Base-by-base conservation (phyloP, 2,888 invertebrate genomes). In the Seira ritae region DNA sequence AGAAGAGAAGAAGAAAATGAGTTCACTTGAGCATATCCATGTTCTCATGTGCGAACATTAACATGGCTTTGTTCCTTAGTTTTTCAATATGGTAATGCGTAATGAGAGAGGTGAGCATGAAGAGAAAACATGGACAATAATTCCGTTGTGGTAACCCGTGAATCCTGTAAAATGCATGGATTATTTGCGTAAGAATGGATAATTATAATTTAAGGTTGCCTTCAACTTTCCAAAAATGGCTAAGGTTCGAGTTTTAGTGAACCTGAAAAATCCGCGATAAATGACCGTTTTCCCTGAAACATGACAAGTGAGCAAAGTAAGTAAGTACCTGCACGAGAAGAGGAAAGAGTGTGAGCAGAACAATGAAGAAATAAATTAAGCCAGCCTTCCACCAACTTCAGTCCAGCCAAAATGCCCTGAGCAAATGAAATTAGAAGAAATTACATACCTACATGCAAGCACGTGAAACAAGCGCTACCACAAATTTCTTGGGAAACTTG, bases 171-270 rank as follows among this genome's bases (percentile, higher is more conserved):
- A n/a, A n/a, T n/a, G n/a, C n/a, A n/a, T n/a, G n/a, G n/a, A 46
- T 65, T 60, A 74, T 66, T 66, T 66, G 74, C 65, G 66, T 66
- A 74, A 74, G 66, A 66, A 74, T 74, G 24, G 46, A 66, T 74
- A 74, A 66, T 66, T 60, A 62, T 23, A 65, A 74, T 66, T 55
- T 65, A 65, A 23, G 65, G 24, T 60, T 67, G 67, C 66, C 20
- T 66, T 74, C 66, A 42, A 74, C 42, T 66, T 66, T 66, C 66
- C 74, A 66, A 74, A 74, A 74, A 74, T 46, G 74, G 66, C 17
- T 17, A 46, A n/a, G n/a, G n/a, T n/a, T n/a, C n/a, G n/a, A n/a
- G n/a, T n/a, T n/a, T n/a, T n/a, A n/a, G n/a, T n/a, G n/a, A n/a
- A n/a, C n/a, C n/a, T n/a, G n/a, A n/a, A n/a, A n/a, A 20, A 66